A percentile compares a stretch with the other conserved stretches of the same genome.
These are phyloP conservation scores for Temnopleurus reevesii DNA, from an alignment of 53 echinoderm and acorn worm genomes.

Conservation along the genomic window DNA sequence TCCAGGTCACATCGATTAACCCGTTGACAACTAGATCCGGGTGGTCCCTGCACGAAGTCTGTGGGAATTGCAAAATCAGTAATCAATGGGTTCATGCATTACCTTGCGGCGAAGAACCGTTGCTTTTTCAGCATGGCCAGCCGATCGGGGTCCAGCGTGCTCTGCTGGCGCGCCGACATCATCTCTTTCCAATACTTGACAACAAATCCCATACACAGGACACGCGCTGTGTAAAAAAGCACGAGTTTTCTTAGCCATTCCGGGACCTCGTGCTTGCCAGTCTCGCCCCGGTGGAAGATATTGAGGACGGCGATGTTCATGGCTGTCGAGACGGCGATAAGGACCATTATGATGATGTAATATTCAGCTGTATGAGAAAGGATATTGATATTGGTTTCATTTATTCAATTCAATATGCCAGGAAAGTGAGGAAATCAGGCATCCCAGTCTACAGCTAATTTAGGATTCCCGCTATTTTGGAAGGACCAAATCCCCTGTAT, in stretches of 20 bases:
- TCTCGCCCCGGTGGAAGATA: slow-evolving; percentile 83
- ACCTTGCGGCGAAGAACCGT: slow-evolving; percentile 86
- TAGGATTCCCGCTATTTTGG: no score
- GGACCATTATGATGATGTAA: slow-evolving; percentile 92
- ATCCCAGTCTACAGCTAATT: no score
- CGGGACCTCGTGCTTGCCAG: slow-evolving; percentile 68
- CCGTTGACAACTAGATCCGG: no score
- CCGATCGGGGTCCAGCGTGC: slow-evolving; percentile 70
- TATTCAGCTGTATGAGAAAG: slow-evolving; percentile 75
- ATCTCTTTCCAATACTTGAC: slow-evolving; percentile 67
- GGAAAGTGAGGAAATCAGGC: no score
- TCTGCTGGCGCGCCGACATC: slow-evolving; percentile 37
- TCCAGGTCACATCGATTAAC: no score
- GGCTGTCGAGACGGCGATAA: slow-evolving; percentile 93
- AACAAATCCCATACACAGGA: slow-evolving; percentile 82
- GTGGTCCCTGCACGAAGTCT: no score
- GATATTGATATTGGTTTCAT: no score
- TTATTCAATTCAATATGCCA: no score
- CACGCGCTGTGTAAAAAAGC: slow-evolving; percentile 81
- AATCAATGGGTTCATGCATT: background rate
- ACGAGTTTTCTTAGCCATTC: slow-evolving; percentile 81
- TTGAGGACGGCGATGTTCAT: slow-evolving; percentile 95
- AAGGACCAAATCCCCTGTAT: no score
- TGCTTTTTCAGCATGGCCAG: slow-evolving; percentile 76
- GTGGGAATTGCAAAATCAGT: no score